phyloP scores from a whole-genome alignment of 2,113 vertebrate genomes.

The Morone chrysops region DNA sequence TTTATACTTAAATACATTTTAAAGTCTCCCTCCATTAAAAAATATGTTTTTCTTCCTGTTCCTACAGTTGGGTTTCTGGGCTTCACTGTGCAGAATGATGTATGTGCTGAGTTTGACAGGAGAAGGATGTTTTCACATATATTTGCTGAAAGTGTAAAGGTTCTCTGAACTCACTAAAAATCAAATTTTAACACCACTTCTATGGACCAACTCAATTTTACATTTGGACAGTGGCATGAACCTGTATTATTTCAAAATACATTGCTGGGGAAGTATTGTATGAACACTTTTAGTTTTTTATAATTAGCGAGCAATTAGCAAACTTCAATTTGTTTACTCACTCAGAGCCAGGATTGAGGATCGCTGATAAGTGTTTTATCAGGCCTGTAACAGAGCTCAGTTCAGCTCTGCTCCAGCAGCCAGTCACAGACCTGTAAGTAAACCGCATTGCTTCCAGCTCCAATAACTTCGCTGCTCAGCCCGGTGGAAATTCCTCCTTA shows the following conservation, averaged over 20 bases:
- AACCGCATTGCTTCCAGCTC: neutral
- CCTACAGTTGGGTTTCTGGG: too few relatives aligned
- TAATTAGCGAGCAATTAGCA: neutral
- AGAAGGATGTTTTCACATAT: too few relatives aligned
- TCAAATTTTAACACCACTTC: too few relatives aligned
- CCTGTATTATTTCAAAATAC: neutral
- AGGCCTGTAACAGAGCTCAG: slow-evolving; percentile 10
- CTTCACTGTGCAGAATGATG: too few relatives aligned
- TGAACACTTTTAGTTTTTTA: neutral
- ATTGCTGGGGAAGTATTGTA: neutral
- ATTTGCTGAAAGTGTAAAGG: too few relatives aligned
- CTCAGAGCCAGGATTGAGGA: neutral
- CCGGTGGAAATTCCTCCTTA: neutral
- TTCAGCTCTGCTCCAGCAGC: slow-evolving; percentile 16
- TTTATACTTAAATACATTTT: too few relatives aligned
- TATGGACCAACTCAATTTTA: too few relatives aligned
- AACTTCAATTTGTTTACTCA: neutral
- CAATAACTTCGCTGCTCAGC: neutral
- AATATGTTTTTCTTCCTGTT: too few relatives aligned
- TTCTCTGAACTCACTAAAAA: too few relatives aligned
- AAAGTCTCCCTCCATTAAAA: too few relatives aligned
- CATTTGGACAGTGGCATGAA: neutral
- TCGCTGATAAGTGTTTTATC: slow-evolving; percentile 3
- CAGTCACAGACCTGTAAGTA: neutral
- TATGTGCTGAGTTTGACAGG: too few relatives aligned